These are phyloP conservation scores for Tringa solitaria DNA, from an alignment of 2,113 vertebrate genomes.

Conservation along the genomic window DNA sequence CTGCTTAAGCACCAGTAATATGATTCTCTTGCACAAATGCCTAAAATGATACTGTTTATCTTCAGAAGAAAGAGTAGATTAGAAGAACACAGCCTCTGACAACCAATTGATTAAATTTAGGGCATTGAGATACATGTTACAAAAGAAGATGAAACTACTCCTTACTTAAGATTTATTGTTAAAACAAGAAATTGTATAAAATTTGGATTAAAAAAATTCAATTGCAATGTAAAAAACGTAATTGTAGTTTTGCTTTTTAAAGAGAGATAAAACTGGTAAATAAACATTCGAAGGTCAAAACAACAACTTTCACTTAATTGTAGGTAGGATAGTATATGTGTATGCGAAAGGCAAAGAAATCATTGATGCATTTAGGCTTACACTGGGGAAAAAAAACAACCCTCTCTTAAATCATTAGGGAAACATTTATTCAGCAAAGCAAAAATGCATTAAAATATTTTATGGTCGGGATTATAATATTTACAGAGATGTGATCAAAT, in stretches of 20 bases:
- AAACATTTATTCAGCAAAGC: slow-evolving; percentile 43
- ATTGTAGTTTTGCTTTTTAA: slow-evolving; percentile 1
- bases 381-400: rapidly evolving
- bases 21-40: slow-evolving; percentile 82
- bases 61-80: slow-evolving; percentile 81
- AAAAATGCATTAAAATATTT: slow-evolving; percentile 47
- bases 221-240: not conserved
- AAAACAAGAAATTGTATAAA: slow-evolving; percentile 63
- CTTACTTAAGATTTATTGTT: slow-evolving; percentile 71
- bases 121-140: slow-evolving; percentile 71
- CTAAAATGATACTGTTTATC: slow-evolving; percentile 85
- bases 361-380: not conserved
- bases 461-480: slow-evolving; percentile 2
- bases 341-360: slow-evolving; percentile 22
- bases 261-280: slow-evolving; percentile 23
- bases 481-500: slow-evolving; percentile 26
- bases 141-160: slow-evolving; percentile 74
- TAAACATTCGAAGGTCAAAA: slow-evolving; percentile 33
- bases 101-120: slow-evolving; percentile 82
- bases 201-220: slow-evolving; percentile 59
- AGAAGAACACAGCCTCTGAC: slow-evolving; percentile 77
- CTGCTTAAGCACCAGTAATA: slow-evolving; percentile 87
- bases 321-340: not conserved
- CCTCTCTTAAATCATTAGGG: slow-evolving; percentile 5
- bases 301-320: slow-evolving; percentile 33